Base-by-base conservation (phyloP, 1,140 invertebrate genomes). In the Glossosoma conforme region DNA sequence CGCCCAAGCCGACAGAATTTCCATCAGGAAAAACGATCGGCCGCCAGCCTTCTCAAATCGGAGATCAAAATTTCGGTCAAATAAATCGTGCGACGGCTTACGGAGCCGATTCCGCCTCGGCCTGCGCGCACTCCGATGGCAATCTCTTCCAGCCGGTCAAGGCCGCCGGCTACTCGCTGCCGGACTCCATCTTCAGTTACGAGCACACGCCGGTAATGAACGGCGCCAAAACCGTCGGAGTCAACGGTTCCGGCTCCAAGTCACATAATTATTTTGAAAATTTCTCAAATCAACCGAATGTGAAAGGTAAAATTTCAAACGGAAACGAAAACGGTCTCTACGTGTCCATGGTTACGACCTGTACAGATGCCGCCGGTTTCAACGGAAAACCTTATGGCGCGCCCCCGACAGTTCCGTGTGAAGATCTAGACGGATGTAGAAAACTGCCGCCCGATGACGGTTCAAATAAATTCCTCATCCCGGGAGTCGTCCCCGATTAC, bases 181-280 rank as follows among this genome's bases (percentile, higher is more conserved):
- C 45, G 18, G 50, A 60, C 30, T 43, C 42, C 25, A 50, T 60
- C 21, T 60, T 56, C 28, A 60, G 38, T 40, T 60, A 60, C 41
- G 51, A 60, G 28, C 47, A 56, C 44, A 24, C 32, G 21, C 33
- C 48, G 3, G 36, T 54, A 9, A 45, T 54, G 25, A 41, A 42
- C 20, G 52, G 48, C 35, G 18, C 30, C 8, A 58, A 58, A 52
- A 43, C 40, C 42, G 5, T 13, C 4, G 44, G 44, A 32, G 8
- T 13, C 19, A 41, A 50, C 43, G 22, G 21, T 14, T 18, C 25
- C 9, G 46, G 45, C 24, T n/a, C 38, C 32, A 53, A 58, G 41
- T 24, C 25, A 25, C 46, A 46, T 17, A 47, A 48, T 13, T 35
- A 47, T 44, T 54, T 47, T 44, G 44, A 44, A 15, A 58, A 44